Conservation (phyloP, 2,113 vertebrate species). For the Silurus asotus region DNA sequence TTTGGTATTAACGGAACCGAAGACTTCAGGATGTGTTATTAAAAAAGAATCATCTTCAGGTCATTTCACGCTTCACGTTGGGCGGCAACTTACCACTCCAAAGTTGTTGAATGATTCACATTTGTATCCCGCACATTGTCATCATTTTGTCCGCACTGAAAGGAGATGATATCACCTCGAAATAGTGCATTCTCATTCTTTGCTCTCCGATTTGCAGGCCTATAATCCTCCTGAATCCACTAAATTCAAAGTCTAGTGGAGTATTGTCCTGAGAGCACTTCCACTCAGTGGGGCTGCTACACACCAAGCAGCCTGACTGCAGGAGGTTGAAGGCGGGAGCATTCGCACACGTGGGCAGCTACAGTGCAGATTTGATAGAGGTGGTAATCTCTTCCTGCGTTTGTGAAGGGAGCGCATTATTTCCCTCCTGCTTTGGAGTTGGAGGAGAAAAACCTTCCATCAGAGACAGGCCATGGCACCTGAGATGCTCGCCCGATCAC, state of each 20-base stretch:
- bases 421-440: constrained; percentile 12
- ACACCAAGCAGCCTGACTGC: constrained; percentile 43
- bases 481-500: constrained; percentile 14
- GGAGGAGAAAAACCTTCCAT: constrained; percentile 30
- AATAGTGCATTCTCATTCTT: neutral
- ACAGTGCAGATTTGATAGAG: neutral
- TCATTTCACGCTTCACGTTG: neutral
- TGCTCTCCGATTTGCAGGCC: neutral
- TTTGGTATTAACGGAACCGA: neutral
- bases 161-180: neutral
- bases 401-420: constrained; percentile 39
- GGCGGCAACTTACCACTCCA: neutral
- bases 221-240: constrained; percentile 34
- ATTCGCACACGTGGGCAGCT: constrained; percentile 52
- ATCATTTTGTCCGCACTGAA: constrained; percentile 2
- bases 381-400: constrained; percentile 40
- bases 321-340: constrained; percentile 57
- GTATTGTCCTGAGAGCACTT: constrained; percentile 41
- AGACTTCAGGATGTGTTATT: neutral
- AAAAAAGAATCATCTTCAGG: neutral
- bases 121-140: neutral
- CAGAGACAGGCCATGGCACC: constrained; percentile 29
- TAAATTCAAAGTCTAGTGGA: constrained; percentile 36
- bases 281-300: constrained; percentile 29
- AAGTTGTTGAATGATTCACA: neutral